Evolutionary conservation across 2,113 vertebrate genomes (phyloP).

Genomic region (Oncorhynchus masou): DNA sequence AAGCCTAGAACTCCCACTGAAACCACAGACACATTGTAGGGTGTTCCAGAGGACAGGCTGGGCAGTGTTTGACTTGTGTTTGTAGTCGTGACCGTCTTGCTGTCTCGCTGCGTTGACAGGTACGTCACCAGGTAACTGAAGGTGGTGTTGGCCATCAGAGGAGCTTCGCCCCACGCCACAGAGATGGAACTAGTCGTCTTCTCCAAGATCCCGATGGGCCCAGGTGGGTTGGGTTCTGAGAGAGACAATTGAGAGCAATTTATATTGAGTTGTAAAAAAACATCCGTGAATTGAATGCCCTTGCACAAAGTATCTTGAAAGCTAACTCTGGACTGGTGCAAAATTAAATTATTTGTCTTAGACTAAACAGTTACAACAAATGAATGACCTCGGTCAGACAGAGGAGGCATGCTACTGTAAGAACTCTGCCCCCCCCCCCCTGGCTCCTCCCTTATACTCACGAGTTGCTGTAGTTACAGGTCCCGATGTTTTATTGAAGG

Average conservation of each 20-base stretch:
- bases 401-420: too few species aligned
- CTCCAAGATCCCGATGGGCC: not conserved
- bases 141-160: conserved; percentile 25
- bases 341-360: too few species aligned
- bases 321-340: too few species aligned
- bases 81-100: rapidly evolving
- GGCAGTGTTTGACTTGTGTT: conserved; percentile 8
- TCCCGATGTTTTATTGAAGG: conserved; percentile 46
- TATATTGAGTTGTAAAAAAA: not conserved
- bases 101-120: rapidly evolving
- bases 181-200: conserved; percentile 45
- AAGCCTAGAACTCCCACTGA: conserved; percentile 47
- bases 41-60: conserved; percentile 56
- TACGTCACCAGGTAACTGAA: conserved; percentile 48
- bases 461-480: conserved; percentile 55
- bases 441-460: conserved; percentile 50
- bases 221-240: conserved; percentile 68
- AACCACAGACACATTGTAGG: conserved; percentile 55
- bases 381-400: too few species aligned
- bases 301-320: too few species aligned
- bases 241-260: too few species aligned
- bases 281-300: too few species aligned
- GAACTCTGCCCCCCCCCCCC: not conserved
- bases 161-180: conserved; percentile 43
- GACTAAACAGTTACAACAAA: too few species aligned